These are phyloP conservation scores for Ambastaia sidthimunki DNA, from an alignment of 2,797 vertebrate species.

Conservation along the genomic window DNA sequence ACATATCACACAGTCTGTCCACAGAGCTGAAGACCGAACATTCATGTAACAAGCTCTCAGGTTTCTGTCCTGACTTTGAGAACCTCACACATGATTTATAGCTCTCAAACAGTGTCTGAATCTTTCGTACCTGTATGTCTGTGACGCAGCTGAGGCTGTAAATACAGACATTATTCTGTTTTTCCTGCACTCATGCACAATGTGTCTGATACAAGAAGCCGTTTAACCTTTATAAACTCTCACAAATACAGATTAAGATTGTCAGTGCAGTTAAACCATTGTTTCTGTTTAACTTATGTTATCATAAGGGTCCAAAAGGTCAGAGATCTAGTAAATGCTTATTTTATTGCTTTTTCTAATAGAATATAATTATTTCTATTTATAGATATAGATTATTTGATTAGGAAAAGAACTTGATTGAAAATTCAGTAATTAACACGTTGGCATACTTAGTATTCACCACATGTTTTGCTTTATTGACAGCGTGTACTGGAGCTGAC, in stretches of 20 bases:
- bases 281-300: background rate
- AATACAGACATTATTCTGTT: constrained; percentile 1
- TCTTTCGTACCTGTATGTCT: background rate
- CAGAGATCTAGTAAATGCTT: background rate
- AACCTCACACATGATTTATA: background rate
- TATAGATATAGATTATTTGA: no score
- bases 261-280: background rate
- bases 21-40: background rate
- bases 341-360: no score
- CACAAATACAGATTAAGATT: constrained; percentile 5
- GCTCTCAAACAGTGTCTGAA: background rate
- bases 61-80: background rate
- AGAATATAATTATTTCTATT: no score
- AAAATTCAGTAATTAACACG: no score
- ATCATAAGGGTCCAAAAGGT: background rate
- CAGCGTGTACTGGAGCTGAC: background rate
- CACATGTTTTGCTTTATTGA: background rate
- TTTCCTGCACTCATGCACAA: background rate
- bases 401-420: no score
- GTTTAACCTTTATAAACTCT: background rate
- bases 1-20: background rate
- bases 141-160: background rate
- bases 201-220: background rate
- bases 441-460: background rate
- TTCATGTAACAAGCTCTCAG: background rate